Base-by-base conservation (phyloP, 2,113 vertebrate species). In the Colaptes auratus region DNA sequence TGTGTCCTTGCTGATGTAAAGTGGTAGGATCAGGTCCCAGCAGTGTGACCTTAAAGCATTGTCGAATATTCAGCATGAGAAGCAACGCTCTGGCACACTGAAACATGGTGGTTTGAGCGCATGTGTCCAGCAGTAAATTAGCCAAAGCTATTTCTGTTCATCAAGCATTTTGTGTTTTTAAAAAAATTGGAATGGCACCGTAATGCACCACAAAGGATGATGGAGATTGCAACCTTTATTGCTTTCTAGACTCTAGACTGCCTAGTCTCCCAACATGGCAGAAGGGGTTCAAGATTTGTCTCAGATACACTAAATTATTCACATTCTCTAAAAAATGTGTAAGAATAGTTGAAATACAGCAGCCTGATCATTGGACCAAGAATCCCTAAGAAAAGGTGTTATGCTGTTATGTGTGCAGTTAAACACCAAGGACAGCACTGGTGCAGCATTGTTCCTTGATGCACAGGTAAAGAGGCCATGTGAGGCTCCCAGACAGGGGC, bases 1-100 rank as follows among this genome's bases (percentile, higher is more conserved):
- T 88, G 85, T 93, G 88, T 36, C 71, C 64, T 89, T 85, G 74
- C 70, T 80, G 82, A 75, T 88, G 70, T 66, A 74, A 94, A 89
- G 64, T 52, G 46, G 60, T 27, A 35, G 91, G 74, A 39, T 85
- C 80, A 88, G 59, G 63, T 89, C 67, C 64, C 84, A 70, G 28
- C 55, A 63, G 36, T 15, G 56, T 66, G 67, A 67, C 67, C 52
- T 71, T 77, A 77, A 80, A 65, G 21, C 30, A 14, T 69, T 89
- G 52, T 74, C 36, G 89, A 30, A 65, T 73, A 86, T 39, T 69
- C 27, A 69, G 44, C 35, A 27, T 56, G 58, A 56, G 50, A 82
- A 86, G 71, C 72, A 64, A 60, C 12, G 31, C 31, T 35, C 55
- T 64, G 50, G 52, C 61, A 70, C 8, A 7, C 30, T 86, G 13